Base-by-base conservation (phyloP, 2,888 invertebrate genomes). In the Isotomurus palustris region DNA sequence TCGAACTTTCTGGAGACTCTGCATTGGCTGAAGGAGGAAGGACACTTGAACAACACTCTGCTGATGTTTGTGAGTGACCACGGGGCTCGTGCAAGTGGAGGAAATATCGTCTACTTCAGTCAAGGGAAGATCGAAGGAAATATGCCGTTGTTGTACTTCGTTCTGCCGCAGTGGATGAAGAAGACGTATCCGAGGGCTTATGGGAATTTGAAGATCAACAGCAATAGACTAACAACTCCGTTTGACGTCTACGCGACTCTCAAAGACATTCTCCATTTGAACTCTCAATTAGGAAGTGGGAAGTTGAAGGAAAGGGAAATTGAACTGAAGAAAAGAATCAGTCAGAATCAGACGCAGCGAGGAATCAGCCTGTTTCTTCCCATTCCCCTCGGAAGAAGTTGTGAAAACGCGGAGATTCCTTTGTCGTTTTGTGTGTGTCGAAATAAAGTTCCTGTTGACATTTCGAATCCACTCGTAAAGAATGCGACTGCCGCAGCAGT, bases 401-500 rank as follows among this genome's bases (percentile, higher is more conserved):
- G 94, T 73, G 78, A 81, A 49, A 78, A 79, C 60, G 92, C 93
- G 0, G 83, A 80, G 1, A 89, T 95, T 58, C 83, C 84, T 0
- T 83, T 85, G 24, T 88, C 91, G 73, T 94, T 88, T 87, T 94
- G 94, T 74, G 87, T 90, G 22, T 94, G 94, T 68, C 86, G 89
- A 52, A 76, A 76, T 48, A 80, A 81, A 65, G 72, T 88, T 21
- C 73, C 79, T 0, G 75, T 22, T 25, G 78, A 80, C 28, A 81
- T n/a, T n/a, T n/a, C n/a, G n/a, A n/a, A 83, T 65, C 69, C 74
- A 0, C 73, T 76, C 8, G 84, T 86, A 0, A 73, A 76, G 5
- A 77, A 81, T 38, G 84, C 83, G 0, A 84, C 85, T 0, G 72
- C 76, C 1, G 81, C 81, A 65, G 76, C 88, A 25, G 80, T 91